phyloP scores from a whole-genome alignment of 2,113 vertebrate genomes.

The Dasyornis broadbenti region DNA sequence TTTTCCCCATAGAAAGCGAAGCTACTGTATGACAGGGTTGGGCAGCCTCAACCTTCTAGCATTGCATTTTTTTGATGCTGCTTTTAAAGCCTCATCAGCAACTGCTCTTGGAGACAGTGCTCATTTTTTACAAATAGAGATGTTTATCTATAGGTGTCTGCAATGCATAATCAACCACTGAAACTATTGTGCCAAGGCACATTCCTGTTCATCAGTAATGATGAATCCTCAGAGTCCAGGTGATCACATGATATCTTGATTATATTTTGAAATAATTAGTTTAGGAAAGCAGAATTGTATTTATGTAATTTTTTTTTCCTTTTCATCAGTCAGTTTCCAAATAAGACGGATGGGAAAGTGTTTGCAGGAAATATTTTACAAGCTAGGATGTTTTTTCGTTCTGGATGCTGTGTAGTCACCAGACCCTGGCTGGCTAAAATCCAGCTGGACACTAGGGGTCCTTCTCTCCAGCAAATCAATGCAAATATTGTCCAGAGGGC shows the following conservation, averaged over 20 bases:
- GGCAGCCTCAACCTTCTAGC: slow-evolving; percentile 53
- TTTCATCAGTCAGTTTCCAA: slow-evolving; percentile 25
- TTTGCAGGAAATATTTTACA: slow-evolving; percentile 30
- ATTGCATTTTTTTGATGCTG: slow-evolving; percentile 51
- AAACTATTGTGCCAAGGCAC: slow-evolving; percentile 59
- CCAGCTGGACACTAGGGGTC: slow-evolving; percentile 61
- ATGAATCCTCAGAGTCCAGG: slow-evolving; percentile 52
- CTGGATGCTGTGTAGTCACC: neutral
- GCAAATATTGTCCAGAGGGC: slow-evolving; percentile 35
- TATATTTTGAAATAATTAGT: slow-evolving; percentile 55
- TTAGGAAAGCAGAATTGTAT: slow-evolving; percentile 40
- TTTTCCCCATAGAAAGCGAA: slow-evolving; percentile 48
- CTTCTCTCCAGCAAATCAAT: slow-evolving; percentile 47
- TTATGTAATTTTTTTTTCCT: neutral
- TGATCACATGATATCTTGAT: slow-evolving; percentile 36
- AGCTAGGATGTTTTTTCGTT: slow-evolving; percentile 25
- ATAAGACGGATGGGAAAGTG: neutral
- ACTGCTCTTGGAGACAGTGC: slow-evolving; percentile 30
- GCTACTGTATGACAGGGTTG: slow-evolving; percentile 45
- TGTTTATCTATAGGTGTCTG: slow-evolving; percentile 62
- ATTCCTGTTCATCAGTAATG: slow-evolving; percentile 52
- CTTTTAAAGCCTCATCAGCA: slow-evolving; percentile 55
- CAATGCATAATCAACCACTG: slow-evolving; percentile 45
- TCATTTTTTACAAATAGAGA: slow-evolving; percentile 62
- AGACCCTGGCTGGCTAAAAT: slow-evolving; percentile 46